These are phyloP conservation scores for Subacronicta megacephala DNA, from an alignment of 2,888 invertebrate species.

Conservation along the genomic window DNA sequence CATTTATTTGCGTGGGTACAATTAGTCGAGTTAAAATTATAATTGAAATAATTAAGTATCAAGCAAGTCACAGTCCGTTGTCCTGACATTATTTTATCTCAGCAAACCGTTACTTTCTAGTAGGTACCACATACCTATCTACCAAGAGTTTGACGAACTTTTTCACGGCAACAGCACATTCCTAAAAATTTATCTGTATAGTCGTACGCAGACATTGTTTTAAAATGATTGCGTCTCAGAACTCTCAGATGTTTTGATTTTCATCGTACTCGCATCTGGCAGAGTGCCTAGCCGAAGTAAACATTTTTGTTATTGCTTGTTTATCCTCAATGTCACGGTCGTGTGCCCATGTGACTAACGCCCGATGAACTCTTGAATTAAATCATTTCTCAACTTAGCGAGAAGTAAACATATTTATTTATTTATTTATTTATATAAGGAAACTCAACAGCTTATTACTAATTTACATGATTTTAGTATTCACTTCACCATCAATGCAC, in stretches of 20 bases:
- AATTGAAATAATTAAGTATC: slow-evolving; percentile 5
- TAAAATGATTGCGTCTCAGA: slow-evolving; percentile 23
- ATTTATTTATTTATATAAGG: too few relatives aligned
- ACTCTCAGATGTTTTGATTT: slow-evolving; percentile 26
- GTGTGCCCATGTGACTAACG: slow-evolving; percentile 27
- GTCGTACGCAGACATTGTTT: slow-evolving; percentile 1
- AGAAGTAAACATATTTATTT: slow-evolving; percentile 43
- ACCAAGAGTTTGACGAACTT: slow-evolving; percentile 10
- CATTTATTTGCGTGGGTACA: neutral
- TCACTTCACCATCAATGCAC: too few relatives aligned
- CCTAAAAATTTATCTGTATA: too few relatives aligned
- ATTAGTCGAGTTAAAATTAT: slow-evolving; percentile 11
- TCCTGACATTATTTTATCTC: slow-evolving; percentile 20
- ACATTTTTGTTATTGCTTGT: slow-evolving; percentile 54
- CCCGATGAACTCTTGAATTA: slow-evolving; percentile 29
- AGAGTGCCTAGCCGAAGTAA: slow-evolving; percentile 58
- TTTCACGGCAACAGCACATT: slow-evolving; percentile 1
- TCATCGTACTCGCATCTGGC: slow-evolving; percentile 54
- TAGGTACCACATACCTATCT: too few relatives aligned
- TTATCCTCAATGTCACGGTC: slow-evolving; percentile 63
- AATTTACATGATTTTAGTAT: too few relatives aligned
- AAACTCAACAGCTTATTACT: too few relatives aligned
- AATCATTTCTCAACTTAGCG: slow-evolving; percentile 47
- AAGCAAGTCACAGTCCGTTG: slow-evolving; percentile 5
- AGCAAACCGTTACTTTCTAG: slow-evolving; percentile 6